Evolutionary conservation across 1,140 invertebrate species (phyloP).

Genomic region (Cryptotermes secundus): DNA sequence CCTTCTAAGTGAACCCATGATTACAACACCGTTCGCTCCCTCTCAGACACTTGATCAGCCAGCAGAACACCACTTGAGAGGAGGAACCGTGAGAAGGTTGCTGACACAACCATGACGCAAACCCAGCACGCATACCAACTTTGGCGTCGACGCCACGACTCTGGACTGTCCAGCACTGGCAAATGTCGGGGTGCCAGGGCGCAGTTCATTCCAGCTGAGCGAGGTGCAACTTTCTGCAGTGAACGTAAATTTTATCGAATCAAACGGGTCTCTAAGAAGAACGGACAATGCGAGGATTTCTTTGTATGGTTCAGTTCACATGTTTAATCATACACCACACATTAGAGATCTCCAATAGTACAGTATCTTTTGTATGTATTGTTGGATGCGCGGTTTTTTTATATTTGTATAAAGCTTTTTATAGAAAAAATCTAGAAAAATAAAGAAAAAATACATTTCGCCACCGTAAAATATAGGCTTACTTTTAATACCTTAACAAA

Average conservation of each 20-base stretch:
- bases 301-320: background rate
- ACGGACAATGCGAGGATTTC: slow-evolving; percentile 7
- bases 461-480: slow-evolving; percentile 31
- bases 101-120: slow-evolving; percentile 1
- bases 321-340: slow-evolving; percentile 3
- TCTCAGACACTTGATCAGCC: background rate
- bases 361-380: slow-evolving; percentile 19
- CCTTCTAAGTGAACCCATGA: slow-evolving; percentile 38
- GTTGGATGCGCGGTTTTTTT: slow-evolving; percentile 30
- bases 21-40: background rate
- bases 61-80: background rate
- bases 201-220: background rate
- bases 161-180: background rate
- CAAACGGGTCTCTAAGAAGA: slow-evolving; percentile 20
- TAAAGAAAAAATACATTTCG: slow-evolving; percentile 33
- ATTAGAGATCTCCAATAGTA: background rate
- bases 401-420: slow-evolving; percentile 36
- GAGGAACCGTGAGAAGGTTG: background rate
- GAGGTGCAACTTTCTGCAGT: background rate
- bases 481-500: background rate
- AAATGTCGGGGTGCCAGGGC: background rate
- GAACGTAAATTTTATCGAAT: background rate
- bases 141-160: background rate
- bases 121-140: slow-evolving; percentile 20
- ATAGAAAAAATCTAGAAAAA: slow-evolving; percentile 33